Conservation (phyloP, 64 coral and sea anemone species). For the Astreopora myriophthalma region DNA sequence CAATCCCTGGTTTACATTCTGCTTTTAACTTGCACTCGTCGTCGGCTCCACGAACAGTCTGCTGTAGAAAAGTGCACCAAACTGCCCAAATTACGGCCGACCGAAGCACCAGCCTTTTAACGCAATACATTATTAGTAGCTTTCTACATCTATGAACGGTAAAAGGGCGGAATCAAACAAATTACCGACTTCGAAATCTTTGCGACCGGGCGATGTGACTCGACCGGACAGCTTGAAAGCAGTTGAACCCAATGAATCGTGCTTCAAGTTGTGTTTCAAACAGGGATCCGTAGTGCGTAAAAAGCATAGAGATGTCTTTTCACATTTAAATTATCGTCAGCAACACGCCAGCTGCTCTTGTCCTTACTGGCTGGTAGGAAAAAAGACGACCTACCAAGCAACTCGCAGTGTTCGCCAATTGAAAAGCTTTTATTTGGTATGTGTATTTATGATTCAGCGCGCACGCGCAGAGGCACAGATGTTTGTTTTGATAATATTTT, state of each 20-base stretch:
- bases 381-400: conserved; percentile 85
- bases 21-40: conserved; percentile 47
- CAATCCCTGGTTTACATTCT: conserved; percentile 76
- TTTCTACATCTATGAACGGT: conserved; percentile 31
- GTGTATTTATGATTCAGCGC: conserved; percentile 12
- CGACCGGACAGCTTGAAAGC: conserved; percentile 31
- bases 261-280: conserved; percentile 48
- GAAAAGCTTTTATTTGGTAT: conserved; percentile 14
- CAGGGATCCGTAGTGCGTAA: conserved; percentile 65
- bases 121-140: conserved; percentile 14
- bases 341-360: conserved; percentile 85
- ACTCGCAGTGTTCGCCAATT: conserved; percentile 42
- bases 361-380: conserved; percentile 85
- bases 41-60: conserved; percentile 47
- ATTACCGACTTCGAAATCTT: background rate
- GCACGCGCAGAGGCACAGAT: background rate
- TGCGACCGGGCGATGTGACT: conserved; percentile 1
- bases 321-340: conserved; percentile 90
- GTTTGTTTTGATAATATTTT: conserved; percentile 2
- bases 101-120: conserved; percentile 36
- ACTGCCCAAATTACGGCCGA: conserved; percentile 20
- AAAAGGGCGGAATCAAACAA: conserved; percentile 1
- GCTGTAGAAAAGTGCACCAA: conserved; percentile 67
- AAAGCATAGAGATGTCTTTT: conserved; percentile 82
- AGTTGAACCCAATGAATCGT: conserved; percentile 33